Evolutionary conservation across 2,888 invertebrate genomes (phyloP).

Genomic region (Pollenia angustigena): DNA sequence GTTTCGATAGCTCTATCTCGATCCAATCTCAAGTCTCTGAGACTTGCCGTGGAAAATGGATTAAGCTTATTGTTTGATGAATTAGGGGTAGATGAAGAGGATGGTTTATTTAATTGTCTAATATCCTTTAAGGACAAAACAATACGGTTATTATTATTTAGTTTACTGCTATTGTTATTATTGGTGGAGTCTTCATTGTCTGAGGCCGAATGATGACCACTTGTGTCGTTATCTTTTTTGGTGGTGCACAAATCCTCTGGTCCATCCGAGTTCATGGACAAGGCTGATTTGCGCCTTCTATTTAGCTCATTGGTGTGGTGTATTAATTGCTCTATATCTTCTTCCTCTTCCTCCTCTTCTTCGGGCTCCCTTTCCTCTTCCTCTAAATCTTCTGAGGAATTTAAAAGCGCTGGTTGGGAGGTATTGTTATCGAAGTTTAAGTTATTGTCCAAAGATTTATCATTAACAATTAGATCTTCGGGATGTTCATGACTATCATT

Average conservation of each 20-base stretch:
- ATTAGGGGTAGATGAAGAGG: constrained; percentile 78
- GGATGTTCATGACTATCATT: constrained; percentile 75
- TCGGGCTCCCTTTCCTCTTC: constrained; percentile 75
- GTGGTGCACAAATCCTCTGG: constrained; percentile 84
- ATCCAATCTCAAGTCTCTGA: constrained; percentile 78
- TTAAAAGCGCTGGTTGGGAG: constrained; percentile 64
- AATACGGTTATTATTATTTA: constrained; percentile 82
- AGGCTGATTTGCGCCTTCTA: constrained; percentile 80
- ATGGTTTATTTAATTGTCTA: constrained; percentile 83
- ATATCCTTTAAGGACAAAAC: constrained; percentile 84
- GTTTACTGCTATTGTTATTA: constrained; percentile 81
- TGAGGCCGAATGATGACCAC: constrained; percentile 73
- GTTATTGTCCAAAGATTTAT: constrained; percentile 63
- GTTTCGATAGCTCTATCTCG: constrained; percentile 77
- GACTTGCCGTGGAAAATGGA: constrained; percentile 79
- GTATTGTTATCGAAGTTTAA: constrained; percentile 84
- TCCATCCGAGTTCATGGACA: constrained; percentile 80
- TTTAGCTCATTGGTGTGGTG: constrained; percentile 79
- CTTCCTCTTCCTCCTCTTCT: constrained; percentile 76
- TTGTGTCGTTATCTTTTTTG: constrained; percentile 78
- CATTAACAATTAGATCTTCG: constrained; percentile 63
- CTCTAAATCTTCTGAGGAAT: constrained; percentile 70
- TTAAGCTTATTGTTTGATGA: constrained; percentile 72
- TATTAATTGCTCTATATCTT: constrained; percentile 82
- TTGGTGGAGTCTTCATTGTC: constrained; percentile 78